These are phyloP conservation scores for Parus major DNA, from an alignment of 2,113 vertebrate genomes.

Conservation along the genomic window DNA sequence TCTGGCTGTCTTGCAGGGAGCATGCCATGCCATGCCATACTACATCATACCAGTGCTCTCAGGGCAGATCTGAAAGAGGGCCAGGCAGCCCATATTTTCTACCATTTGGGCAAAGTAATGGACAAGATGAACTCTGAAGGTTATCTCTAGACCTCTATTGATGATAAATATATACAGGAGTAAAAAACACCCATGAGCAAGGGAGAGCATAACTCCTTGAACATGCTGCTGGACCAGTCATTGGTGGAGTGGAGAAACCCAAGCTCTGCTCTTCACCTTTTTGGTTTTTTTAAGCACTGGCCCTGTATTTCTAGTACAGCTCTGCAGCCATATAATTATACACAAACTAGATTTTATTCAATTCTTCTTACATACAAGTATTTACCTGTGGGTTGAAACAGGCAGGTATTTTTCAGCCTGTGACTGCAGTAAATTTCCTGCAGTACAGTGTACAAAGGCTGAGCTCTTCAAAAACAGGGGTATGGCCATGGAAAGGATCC, in stretches of 20 bases:
- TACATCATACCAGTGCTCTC: background rate
- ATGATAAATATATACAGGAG: background rate
- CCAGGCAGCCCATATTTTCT: background rate
- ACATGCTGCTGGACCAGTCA: background rate
- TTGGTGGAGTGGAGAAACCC: accelerated
- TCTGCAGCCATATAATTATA: background rate
- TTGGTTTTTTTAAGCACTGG: background rate
- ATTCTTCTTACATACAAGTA: background rate
- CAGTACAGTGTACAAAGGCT: background rate
- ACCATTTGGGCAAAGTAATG: background rate
- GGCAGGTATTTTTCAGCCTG: background rate
- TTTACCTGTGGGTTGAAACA: background rate
- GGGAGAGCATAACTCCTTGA: background rate
- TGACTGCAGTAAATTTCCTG: background rate
- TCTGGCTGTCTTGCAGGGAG: background rate
- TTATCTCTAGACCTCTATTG: background rate
- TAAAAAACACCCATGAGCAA: background rate
- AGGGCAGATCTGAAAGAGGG: background rate
- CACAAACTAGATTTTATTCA: background rate
- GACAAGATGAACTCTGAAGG: background rate
- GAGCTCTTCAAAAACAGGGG: background rate
- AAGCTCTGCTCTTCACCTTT: background rate
- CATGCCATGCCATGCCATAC: accelerated
- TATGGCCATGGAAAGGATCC: constrained; percentile 28
- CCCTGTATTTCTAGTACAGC: background rate